phyloP scores from a whole-genome alignment of 1,140 invertebrate genomes.

The Hesperophylax magnus region DNA sequence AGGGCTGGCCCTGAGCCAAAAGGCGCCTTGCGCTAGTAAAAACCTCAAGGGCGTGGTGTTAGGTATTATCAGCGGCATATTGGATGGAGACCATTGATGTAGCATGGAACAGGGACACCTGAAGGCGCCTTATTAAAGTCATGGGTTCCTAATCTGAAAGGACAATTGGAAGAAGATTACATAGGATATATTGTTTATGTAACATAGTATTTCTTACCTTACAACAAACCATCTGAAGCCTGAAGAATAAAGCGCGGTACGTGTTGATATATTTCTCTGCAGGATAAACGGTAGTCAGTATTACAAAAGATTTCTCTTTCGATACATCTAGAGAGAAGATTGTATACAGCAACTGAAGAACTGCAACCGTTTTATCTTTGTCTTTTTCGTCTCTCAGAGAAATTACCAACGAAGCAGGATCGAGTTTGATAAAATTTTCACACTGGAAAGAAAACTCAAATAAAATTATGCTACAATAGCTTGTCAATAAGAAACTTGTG shows the following conservation, averaged over 20 bases:
- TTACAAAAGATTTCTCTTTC: slow-evolving; percentile 24
- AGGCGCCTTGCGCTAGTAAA: too few relatives aligned
- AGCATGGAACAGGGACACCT: too few relatives aligned
- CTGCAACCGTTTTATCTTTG: slow-evolving; percentile 41
- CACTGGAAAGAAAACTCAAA: slow-evolving; percentile 23
- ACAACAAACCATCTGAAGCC: slow-evolving; percentile 54
- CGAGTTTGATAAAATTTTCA: slow-evolving; percentile 37
- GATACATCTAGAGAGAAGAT: slow-evolving; percentile 26
- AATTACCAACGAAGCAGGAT: slow-evolving; percentile 43
- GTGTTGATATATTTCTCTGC: slow-evolving; percentile 28
- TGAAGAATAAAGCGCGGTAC: slow-evolving; percentile 47
- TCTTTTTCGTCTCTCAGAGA: slow-evolving; percentile 42
- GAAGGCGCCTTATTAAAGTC: too few relatives aligned
- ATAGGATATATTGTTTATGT: too few relatives aligned
- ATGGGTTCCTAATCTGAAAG: too few relatives aligned
- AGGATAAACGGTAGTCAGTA: slow-evolving; percentile 14
- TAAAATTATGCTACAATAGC: too few relatives aligned
- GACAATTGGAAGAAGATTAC: too few relatives aligned
- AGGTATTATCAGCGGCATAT: too few relatives aligned
- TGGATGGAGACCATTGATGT: too few relatives aligned
- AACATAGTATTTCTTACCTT: slow-evolving; percentile 40
- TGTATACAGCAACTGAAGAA: slow-evolving; percentile 50
- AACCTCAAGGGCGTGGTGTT: too few relatives aligned
- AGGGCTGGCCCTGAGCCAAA: too few relatives aligned
- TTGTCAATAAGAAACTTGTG: too few relatives aligned